These are phyloP conservation scores for Drosophila athabasca DNA, from an alignment of 1,140 invertebrate genomes.

Conservation along the genomic window DNA sequence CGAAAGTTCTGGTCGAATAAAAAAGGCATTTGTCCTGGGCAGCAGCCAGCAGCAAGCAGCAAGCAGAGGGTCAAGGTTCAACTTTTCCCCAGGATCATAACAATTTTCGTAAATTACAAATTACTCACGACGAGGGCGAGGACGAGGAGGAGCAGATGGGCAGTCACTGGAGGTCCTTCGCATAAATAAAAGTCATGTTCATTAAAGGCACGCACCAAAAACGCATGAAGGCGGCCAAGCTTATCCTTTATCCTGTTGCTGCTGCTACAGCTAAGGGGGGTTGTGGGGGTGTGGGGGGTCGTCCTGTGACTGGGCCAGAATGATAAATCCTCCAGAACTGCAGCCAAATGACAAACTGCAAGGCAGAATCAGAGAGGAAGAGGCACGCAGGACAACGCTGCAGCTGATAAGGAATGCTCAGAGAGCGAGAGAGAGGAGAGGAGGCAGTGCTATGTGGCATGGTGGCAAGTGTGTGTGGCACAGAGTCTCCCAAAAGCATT, in stretches of 20 bases:
- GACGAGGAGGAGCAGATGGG: no score
- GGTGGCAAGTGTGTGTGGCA: not conserved
- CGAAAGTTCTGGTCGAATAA: slow-evolving; percentile 58
- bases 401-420: slow-evolving; percentile 61
- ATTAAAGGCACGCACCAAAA: slow-evolving; percentile 67
- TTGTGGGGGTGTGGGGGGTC: slow-evolving; percentile 5
- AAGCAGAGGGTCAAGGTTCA: slow-evolving; percentile 41
- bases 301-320: slow-evolving; percentile 47
- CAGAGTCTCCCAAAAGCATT: slow-evolving; percentile 31
- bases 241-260: slow-evolving; percentile 79
- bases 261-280: slow-evolving; percentile 3
- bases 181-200: slow-evolving; percentile 51
- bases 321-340: slow-evolving; percentile 75
- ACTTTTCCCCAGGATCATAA: slow-evolving; percentile 66
- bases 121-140: slow-evolving; percentile 36
- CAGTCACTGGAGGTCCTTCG: not conserved
- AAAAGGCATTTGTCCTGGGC: slow-evolving; percentile 52
- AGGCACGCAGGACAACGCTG: slow-evolving; percentile 61
- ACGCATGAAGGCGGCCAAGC: slow-evolving; percentile 67
- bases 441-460: not conserved
- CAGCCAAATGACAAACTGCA: slow-evolving; percentile 82
- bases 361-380: slow-evolving; percentile 30
- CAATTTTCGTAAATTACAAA: slow-evolving; percentile 80
- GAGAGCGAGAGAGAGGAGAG: slow-evolving; percentile 16
- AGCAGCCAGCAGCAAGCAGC: not conserved